Percentiles rank a stretch among this genome's conserved stretches.
phyloP scores from a whole-genome alignment of 1,140 invertebrate species.

The Dreissena polymorpha region DNA sequence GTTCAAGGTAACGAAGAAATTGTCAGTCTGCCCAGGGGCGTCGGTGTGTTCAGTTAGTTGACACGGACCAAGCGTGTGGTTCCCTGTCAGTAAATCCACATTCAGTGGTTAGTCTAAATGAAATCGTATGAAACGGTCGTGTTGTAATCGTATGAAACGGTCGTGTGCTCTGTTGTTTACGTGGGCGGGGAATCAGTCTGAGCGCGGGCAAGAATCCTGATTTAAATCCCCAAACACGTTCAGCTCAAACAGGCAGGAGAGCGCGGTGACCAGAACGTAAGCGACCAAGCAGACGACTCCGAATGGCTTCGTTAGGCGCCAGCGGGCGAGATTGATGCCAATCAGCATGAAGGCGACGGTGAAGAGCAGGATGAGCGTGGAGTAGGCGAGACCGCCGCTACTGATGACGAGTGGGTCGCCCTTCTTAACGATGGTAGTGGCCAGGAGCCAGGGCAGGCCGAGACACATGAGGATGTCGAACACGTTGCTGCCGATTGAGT shows the following conservation, averaged over 20 bases:
- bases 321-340: slow-evolving; percentile 67
- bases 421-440: slow-evolving; percentile 59
- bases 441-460: slow-evolving; percentile 91
- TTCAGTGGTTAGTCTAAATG: too few species aligned
- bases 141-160: too few species aligned
- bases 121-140: too few species aligned
- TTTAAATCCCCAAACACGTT: slow-evolving; percentile 77
- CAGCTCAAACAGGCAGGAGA: slow-evolving; percentile 76
- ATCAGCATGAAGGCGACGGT: slow-evolving; percentile 74
- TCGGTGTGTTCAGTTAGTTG: too few species aligned
- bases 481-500: slow-evolving; percentile 99
- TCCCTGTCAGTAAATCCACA: too few species aligned
- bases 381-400: slow-evolving; percentile 72
- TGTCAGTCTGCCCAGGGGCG: too few species aligned
- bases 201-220: slow-evolving; percentile 68
- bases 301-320: slow-evolving; percentile 71
- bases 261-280: slow-evolving; percentile 69
- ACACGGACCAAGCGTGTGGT: too few species aligned
- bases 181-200: not conserved
- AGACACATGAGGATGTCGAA: slow-evolving; percentile 99
- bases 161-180: too few species aligned
- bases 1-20: too few species aligned
- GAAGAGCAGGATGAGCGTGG: slow-evolving; percentile 72
- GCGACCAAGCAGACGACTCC: slow-evolving; percentile 69
- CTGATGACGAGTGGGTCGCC: slow-evolving; percentile 63